phyloP scores from a whole-genome alignment of 2,797 vertebrate genomes.

The Coendou prehensilis region DNA sequence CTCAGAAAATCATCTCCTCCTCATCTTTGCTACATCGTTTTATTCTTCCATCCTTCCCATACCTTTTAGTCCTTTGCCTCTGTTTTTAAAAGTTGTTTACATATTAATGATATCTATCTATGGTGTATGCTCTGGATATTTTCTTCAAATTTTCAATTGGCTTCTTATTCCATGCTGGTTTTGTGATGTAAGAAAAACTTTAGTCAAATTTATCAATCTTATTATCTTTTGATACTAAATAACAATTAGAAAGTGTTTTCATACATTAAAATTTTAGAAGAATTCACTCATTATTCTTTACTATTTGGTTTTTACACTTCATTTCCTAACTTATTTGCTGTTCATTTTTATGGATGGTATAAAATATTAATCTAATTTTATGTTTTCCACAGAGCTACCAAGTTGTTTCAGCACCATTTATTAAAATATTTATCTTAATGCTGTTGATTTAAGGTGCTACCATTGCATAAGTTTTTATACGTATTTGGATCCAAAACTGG shows the following conservation, averaged over 20 bases:
- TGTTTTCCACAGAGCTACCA: not conserved
- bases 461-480: not conserved
- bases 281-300: conserved; percentile 5
- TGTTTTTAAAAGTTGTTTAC: not conserved
- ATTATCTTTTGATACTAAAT: not conserved
- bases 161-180: not conserved
- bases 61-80: not conserved
- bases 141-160: not conserved
- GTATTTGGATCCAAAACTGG: not conserved
- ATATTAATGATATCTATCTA: not conserved
- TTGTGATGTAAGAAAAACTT: not conserved
- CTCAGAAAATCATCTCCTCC: not conserved
- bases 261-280: not conserved
- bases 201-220: not conserved
- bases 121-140: not conserved
- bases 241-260: not conserved
- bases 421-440: not conserved
- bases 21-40: not conserved
- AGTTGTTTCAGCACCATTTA: not conserved
- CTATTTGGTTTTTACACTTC: not conserved
- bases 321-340: not conserved
- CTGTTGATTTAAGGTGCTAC: not conserved
- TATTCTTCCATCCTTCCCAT: not conserved
- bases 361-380: not conserved
- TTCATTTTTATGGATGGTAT: not conserved